Evolutionary conservation across 2,888 invertebrate species (phyloP).

Genomic region (Philhelius pedissequus): DNA sequence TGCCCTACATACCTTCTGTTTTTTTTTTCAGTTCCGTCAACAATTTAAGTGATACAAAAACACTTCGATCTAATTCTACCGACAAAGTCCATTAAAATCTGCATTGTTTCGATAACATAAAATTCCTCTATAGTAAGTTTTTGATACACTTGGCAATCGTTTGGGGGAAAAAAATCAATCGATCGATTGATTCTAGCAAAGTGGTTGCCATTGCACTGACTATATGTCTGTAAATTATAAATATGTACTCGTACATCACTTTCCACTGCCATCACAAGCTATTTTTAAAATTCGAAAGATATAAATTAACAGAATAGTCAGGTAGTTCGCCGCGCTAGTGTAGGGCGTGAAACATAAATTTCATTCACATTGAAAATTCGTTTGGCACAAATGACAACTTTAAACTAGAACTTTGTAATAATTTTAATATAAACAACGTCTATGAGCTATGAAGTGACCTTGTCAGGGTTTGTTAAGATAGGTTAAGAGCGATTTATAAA

Average conservation of each 20-base stretch:
- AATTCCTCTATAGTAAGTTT: background rate
- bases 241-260: too few relatives aligned
- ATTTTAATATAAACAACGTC: constrained; percentile 9
- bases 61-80: background rate
- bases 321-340: background rate
- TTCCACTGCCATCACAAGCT: constrained; percentile 5
- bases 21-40: background rate
- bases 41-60: background rate
- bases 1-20: background rate
- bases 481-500: background rate
- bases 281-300: constrained; percentile 53
- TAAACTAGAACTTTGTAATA: constrained; percentile 46
- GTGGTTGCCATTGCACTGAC: background rate
- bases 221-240: background rate
- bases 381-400: constrained; percentile 15
- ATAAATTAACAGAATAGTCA: constrained; percentile 16
- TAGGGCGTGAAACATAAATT: constrained; percentile 2
- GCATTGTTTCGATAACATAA: background rate
- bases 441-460: background rate
- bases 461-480: background rate
- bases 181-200: background rate
- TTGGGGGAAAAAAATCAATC: background rate
- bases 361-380: constrained; percentile 54
- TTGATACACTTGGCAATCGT: background rate
- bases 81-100: background rate